These are phyloP conservation scores for Lamellibrachia satsuma DNA, from an alignment of 2,888 invertebrate genomes.

Conservation along the genomic window DNA sequence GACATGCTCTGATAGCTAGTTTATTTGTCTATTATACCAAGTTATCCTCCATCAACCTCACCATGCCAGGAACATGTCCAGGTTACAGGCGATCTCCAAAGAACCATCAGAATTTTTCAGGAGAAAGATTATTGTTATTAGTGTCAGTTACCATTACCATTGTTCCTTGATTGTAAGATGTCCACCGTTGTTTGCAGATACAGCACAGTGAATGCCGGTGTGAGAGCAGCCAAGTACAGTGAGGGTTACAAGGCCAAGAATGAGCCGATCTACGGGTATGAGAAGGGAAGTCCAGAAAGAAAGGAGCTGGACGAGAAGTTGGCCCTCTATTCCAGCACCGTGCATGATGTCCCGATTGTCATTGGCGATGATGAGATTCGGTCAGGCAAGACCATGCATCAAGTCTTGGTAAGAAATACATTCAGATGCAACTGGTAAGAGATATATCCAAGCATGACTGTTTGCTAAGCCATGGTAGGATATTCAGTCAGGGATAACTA, in stretches of 20 bases:
- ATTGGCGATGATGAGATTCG: slow-evolving; percentile 89
- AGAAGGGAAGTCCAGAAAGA: slow-evolving; percentile 84
- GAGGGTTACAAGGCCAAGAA: slow-evolving; percentile 60
- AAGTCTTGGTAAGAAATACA: slow-evolving; percentile 70
- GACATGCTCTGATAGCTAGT: too few relatives aligned
- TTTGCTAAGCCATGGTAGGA: too few relatives aligned
- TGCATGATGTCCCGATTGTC: slow-evolving; percentile 92
- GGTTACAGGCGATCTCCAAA: too few relatives aligned
- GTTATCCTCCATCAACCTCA: too few relatives aligned
- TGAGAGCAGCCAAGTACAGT: background rate
- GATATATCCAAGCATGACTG: too few relatives aligned
- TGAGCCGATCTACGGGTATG: slow-evolving; percentile 74
- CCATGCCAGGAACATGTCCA: too few relatives aligned
- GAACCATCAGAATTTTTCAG: too few relatives aligned
- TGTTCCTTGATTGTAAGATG: background rate
- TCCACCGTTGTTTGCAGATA: background rate
- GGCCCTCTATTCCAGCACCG: slow-evolving; percentile 72
- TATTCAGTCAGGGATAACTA: too few relatives aligned
- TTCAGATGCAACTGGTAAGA: background rate
- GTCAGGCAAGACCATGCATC: slow-evolving; percentile 79
- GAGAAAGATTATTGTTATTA: too few relatives aligned
- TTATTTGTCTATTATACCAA: too few relatives aligned
- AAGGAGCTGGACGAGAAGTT: slow-evolving; percentile 77
- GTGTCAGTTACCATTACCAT: too few relatives aligned
- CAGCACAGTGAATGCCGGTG: background rate